Evolutionary conservation across 2,113 vertebrate genomes (phyloP).

Genomic region (Larimichthys polyactis): DNA sequence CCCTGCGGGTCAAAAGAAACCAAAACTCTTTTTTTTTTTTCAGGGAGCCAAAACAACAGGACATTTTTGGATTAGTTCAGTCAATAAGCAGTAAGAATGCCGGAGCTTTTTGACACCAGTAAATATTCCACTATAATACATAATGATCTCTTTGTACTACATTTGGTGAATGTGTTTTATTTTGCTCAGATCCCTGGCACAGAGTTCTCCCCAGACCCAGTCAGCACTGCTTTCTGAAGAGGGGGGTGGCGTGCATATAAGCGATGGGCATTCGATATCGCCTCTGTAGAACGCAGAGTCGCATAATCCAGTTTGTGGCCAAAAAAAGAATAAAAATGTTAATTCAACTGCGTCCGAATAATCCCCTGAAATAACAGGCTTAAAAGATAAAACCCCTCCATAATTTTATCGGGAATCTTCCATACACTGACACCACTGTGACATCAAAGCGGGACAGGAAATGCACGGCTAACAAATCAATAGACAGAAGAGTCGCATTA

Average conservation of each 20-base stretch:
- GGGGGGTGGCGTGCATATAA: conserved; percentile 72
- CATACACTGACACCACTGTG: conserved; percentile 83
- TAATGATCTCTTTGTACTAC: conserved; percentile 63
- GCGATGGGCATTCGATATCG: conserved; percentile 80
- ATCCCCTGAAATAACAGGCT: conserved; percentile 87
- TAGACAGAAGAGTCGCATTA: conserved; percentile 82
- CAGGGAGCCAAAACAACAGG: conserved; percentile 33
- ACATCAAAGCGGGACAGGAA: conserved; percentile 85
- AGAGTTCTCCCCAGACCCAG: conserved; percentile 60
- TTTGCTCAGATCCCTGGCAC: conserved; percentile 42
- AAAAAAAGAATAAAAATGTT: conserved; percentile 84
- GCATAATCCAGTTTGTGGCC: conserved; percentile 85
- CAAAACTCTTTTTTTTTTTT: conserved; percentile 18
- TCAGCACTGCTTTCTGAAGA: conserved; percentile 50
- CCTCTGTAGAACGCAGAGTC: conserved; percentile 66
- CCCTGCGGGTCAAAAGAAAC: conserved; percentile 57
- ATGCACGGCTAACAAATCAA: conserved; percentile 83
- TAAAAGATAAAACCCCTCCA: conserved; percentile 84
- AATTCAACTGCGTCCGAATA: conserved; percentile 81
- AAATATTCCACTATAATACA: conserved; percentile 46
- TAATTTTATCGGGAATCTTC: conserved; percentile 87
- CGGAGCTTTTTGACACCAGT: conserved; percentile 32
- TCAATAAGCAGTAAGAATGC: conserved; percentile 39
- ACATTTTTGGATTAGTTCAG: conserved; percentile 35
- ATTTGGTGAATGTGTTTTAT: conserved; percentile 62